Evolutionary conservation across 2,888 invertebrate species (phyloP).

Genomic region (Ornithoptera alexandrae): DNA sequence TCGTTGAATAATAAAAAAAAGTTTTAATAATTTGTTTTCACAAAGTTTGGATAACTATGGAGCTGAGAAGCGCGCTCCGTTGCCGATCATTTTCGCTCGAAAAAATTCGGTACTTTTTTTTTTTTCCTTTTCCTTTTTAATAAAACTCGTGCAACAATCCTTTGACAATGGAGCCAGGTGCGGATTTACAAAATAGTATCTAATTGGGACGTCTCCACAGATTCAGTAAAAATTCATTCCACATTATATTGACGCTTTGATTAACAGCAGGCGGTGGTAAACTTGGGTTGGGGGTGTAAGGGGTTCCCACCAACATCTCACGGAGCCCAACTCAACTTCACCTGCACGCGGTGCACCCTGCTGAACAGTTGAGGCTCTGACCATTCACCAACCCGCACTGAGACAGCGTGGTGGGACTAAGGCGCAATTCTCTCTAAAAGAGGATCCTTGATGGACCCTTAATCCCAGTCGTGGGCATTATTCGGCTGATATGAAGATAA

Average conservation of each 20-base stretch:
- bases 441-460: too few relatives aligned
- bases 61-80: constrained; percentile 70
- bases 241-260: constrained; percentile 1
- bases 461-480: too few relatives aligned
- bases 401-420: too few relatives aligned
- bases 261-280: constrained; percentile 8
- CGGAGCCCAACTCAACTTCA: too few relatives aligned
- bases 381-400: too few relatives aligned
- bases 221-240: constrained; percentile 34
- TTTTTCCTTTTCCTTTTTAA: constrained; percentile 30
- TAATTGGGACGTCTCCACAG: constrained; percentile 60
- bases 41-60: constrained; percentile 42
- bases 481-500: too few relatives aligned
- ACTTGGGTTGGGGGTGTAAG: background rate
- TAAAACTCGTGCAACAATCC: constrained; percentile 37
- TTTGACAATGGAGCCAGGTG: constrained; percentile 60
- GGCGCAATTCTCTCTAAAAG: too few relatives aligned
- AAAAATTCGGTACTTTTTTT: constrained; percentile 48
- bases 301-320: too few relatives aligned
- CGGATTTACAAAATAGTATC: constrained; percentile 56
- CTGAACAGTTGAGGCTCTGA: too few relatives aligned
- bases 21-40: too few relatives aligned
- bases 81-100: constrained; percentile 66
- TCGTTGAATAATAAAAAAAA: too few relatives aligned
- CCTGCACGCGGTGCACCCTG: too few relatives aligned